A percentile compares a stretch with the other conserved stretches of the same genome.
phyloP scores from a whole-genome alignment of 1,140 invertebrate species.

The Lepidurus packardi region DNA sequence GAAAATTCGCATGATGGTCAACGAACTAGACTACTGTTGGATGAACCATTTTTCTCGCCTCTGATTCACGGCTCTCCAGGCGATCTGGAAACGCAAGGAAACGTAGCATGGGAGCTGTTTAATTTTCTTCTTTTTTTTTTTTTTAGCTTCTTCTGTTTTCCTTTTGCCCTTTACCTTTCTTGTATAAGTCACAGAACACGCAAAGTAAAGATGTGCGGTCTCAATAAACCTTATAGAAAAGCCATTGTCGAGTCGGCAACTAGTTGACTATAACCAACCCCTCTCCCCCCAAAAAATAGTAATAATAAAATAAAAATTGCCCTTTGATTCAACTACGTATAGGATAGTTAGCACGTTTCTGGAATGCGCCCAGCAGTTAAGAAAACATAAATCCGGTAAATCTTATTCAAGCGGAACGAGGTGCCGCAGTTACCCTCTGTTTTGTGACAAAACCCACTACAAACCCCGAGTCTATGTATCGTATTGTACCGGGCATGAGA shows the following conservation, averaged over 20 bases:
- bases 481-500: not conserved
- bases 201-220: not conserved
- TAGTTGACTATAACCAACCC: too few relatives aligned
- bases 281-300: too few relatives aligned
- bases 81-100: not conserved
- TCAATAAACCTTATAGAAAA: not conserved
- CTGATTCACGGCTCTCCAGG: not conserved
- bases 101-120: too few relatives aligned
- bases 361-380: too few relatives aligned
- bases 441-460: not conserved
- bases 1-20: conserved; percentile 14
- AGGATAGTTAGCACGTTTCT: too few relatives aligned
- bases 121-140: too few relatives aligned
- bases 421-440: not conserved
- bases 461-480: not conserved
- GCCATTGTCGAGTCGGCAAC: too few relatives aligned
- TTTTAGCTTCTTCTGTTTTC: too few relatives aligned
- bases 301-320: too few relatives aligned
- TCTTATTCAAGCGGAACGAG: not conserved
- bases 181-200: not conserved
- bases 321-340: too few relatives aligned
- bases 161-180: too few relatives aligned
- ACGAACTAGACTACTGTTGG: not conserved
- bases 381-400: too few relatives aligned
- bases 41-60: conserved; percentile 14